A percentile compares a stretch with the other conserved stretches of the same genome.
Conservation (phyloP, 2,113 vertebrate genomes). For the Myotis yumanensis region DNA sequence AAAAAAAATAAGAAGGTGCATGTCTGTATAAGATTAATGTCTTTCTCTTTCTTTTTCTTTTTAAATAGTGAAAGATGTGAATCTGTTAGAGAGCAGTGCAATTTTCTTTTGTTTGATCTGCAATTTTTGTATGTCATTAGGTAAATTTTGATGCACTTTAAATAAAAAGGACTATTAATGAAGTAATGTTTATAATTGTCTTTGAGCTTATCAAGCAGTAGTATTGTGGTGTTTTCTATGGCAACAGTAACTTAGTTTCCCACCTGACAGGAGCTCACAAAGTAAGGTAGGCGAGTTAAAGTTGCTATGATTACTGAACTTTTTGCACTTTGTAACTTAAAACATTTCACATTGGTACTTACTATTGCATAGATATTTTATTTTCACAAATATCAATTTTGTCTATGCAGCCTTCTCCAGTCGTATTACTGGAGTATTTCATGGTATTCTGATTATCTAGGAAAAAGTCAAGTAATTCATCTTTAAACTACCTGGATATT, state of each 20-base stretch:
- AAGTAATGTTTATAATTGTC: constrained; percentile 71
- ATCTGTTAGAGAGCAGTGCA: constrained; percentile 51
- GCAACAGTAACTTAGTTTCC: constrained; percentile 58
- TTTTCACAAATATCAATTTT: constrained; percentile 55
- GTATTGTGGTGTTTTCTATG: constrained; percentile 65
- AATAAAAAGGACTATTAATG: constrained; percentile 69
- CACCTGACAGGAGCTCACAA: constrained; percentile 46
- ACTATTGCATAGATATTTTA: neutral
- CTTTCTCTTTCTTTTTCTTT: neutral
- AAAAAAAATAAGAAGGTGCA: constrained; percentile 50
- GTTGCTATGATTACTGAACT: constrained; percentile 57
- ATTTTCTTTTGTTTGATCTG: constrained; percentile 69
- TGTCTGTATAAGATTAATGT: constrained; percentile 52
- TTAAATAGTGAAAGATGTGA: constrained; percentile 50
- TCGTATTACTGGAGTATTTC: neutral
- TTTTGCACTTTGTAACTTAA: constrained; percentile 52
- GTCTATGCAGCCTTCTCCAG: neutral
- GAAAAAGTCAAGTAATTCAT: neutral
- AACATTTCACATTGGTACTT: constrained; percentile 11
- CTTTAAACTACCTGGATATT: neutral
- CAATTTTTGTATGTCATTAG: constrained; percentile 67
- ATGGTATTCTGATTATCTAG: neutral
- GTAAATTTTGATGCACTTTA: constrained; percentile 71
- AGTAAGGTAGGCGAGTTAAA: constrained; percentile 48
- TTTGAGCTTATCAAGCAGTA: constrained; percentile 58